Conservation (phyloP, 1,140 invertebrate genomes). For the Lordiphosa collinella region DNA sequence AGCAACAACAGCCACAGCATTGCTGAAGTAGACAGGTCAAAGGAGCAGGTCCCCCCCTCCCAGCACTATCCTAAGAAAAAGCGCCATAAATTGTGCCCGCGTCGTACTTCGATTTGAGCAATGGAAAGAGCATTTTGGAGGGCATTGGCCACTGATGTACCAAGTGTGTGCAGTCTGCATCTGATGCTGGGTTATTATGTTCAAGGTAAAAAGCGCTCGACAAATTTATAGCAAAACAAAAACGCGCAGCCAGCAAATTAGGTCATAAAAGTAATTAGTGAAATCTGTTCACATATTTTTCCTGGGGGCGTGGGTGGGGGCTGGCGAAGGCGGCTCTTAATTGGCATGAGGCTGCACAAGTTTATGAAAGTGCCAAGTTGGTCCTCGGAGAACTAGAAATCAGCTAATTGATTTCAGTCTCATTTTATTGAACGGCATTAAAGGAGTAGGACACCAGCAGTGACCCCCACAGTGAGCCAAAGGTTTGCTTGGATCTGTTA, state of each 20-base stretch:
- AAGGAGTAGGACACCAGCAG: constrained; percentile 8
- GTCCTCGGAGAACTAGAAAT: not conserved
- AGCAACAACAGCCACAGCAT: constrained; percentile 20
- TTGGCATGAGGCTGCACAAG: constrained; percentile 42
- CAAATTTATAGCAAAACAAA: constrained; percentile 52
- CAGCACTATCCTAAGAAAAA: constrained; percentile 1
- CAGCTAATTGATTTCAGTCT: constrained; percentile 45
- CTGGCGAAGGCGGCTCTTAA: not conserved
- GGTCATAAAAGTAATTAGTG: constrained; percentile 75
- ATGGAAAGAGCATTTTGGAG: not conserved
- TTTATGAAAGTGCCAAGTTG: constrained; percentile 42
- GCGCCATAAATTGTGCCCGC: constrained; percentile 55
- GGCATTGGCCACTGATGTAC: constrained; percentile 4
- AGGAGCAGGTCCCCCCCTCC: constrained; percentile 42
- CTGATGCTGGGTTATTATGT: constrained; percentile 45
- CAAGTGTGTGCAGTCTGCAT: constrained; percentile 28
- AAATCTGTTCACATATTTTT: constrained; percentile 53
- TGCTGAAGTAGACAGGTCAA: constrained; percentile 59
- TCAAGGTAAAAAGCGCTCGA: constrained; percentile 44
- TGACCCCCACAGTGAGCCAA: constrained; percentile 25
- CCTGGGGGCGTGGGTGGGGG: constrained; percentile 10
- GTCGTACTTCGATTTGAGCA: constrained; percentile 51
- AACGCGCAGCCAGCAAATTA: constrained; percentile 57
- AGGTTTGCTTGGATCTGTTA: constrained; percentile 42
- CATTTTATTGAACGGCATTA: constrained; percentile 43